Evolutionary conservation across 1,140 invertebrate genomes (phyloP).

Genomic region (Drosophila ogumai): DNA sequence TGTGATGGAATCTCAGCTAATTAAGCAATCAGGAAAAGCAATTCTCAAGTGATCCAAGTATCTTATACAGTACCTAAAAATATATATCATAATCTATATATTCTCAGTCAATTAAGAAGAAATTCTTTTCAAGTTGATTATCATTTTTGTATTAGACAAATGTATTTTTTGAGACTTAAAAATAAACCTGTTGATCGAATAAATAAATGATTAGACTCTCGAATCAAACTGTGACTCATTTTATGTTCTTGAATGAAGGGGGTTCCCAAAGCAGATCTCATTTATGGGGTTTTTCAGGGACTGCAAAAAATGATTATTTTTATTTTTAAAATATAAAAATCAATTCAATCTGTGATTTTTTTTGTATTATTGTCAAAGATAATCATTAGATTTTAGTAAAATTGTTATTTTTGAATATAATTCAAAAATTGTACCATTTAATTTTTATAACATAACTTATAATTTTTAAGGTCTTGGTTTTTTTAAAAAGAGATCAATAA

Average conservation of each 20-base stretch:
- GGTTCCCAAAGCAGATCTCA: background rate
- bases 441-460: too few relatives aligned
- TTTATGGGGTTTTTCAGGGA: too few relatives aligned
- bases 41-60: conserved; percentile 39
- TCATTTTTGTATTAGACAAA: conserved; percentile 11
- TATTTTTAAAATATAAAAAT: too few relatives aligned
- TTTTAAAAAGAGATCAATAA: too few relatives aligned
- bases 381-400: too few relatives aligned
- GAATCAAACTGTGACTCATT: conserved; percentile 2
- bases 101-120: conserved; percentile 27
- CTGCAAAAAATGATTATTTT: too few relatives aligned
- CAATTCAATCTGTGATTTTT: too few relatives aligned
- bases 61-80: conserved; percentile 6
- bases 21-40: conserved; percentile 24
- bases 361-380: too few relatives aligned
- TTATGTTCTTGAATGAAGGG: background rate
- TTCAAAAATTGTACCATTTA: too few relatives aligned
- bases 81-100: conserved; percentile 1
- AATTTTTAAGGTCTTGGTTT: too few relatives aligned
- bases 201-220: conserved; percentile 28
- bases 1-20: conserved; percentile 45
- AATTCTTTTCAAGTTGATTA: conserved; percentile 5
- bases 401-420: too few relatives aligned
- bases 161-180: conserved; percentile 18
- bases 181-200: conserved; percentile 35